Percentiles rank a stretch among this genome's conserved stretches.
Evolutionary conservation across 1,140 invertebrate species (phyloP).

Genomic region (Psix sp.): DNA sequence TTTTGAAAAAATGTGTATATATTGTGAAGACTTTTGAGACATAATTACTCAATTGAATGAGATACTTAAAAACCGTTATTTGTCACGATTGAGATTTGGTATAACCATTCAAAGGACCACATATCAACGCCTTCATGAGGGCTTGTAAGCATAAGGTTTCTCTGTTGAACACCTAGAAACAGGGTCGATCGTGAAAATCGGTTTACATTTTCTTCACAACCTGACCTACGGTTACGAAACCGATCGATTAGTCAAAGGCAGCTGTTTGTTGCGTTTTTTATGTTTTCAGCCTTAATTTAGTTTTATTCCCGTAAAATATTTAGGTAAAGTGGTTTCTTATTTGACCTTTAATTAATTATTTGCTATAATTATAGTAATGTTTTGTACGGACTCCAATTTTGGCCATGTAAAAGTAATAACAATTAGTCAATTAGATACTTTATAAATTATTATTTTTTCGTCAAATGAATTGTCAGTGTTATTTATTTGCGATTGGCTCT

Average conservation of each 20-base stretch:
- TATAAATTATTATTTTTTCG: no score
- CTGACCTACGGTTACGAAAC: constrained; percentile 59
- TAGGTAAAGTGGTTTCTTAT: constrained; percentile 1
- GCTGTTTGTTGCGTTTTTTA: constrained; percentile 52
- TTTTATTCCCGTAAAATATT: constrained; percentile 37
- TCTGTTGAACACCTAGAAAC: constrained; percentile 55
- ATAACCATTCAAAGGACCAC: constrained; percentile 47
- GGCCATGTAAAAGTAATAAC: no score
- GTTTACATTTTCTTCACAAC: constrained; percentile 59
- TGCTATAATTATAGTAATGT: not conserved
- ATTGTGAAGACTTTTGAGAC: no score
- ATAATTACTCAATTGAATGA: constrained; percentile 1
- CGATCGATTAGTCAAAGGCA: constrained; percentile 56
- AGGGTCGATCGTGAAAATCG: constrained; percentile 61
- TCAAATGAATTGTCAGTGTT: no score
- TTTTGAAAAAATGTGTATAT: no score
- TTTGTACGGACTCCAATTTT: not conserved
- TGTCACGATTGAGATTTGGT: no score
- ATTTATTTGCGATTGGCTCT: no score
- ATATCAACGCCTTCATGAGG: constrained; percentile 42
- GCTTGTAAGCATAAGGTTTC: constrained; percentile 52
- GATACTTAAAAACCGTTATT: no score
- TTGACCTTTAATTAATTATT: not conserved
- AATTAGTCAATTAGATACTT: no score
- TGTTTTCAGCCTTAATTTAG: constrained; percentile 57